phyloP scores from a whole-genome alignment of 2,888 invertebrate species.

The Sesia bembeciformis region DNA sequence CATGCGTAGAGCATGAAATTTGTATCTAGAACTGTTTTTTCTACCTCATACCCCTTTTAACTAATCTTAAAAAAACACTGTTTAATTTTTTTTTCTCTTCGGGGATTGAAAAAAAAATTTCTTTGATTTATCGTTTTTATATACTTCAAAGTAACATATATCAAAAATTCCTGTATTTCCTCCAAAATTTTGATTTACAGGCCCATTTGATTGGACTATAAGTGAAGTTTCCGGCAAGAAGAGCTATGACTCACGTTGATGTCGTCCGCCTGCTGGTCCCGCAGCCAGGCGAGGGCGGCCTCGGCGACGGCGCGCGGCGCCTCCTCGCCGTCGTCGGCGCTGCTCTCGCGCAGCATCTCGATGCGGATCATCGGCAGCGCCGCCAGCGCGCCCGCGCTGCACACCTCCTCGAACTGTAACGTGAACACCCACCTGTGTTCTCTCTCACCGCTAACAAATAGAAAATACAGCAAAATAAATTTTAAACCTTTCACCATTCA shows the following conservation, averaged over 20 bases:
- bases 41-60: too few species aligned
- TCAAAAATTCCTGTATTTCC: too few species aligned
- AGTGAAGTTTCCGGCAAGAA: not conserved
- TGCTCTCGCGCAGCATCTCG: slow-evolving; percentile 83
- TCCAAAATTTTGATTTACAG: too few species aligned
- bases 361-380: slow-evolving; percentile 80
- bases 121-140: too few species aligned
- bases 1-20: too few species aligned
- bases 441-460: not conserved
- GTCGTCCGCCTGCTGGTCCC: slow-evolving; percentile 27
- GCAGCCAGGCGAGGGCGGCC: slow-evolving; percentile 78
- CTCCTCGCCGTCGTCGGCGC: slow-evolving; percentile 77
- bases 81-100: too few species aligned
- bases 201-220: not conserved
- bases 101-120: not conserved
- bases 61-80: too few species aligned
- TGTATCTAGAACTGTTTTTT: too few species aligned
- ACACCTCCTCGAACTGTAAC: slow-evolving; percentile 75
- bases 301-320: slow-evolving; percentile 75
- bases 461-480: too few species aligned
- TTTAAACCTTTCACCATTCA: too few species aligned
- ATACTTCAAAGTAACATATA: too few species aligned
- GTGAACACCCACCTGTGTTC: too few species aligned
- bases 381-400: slow-evolving; percentile 76
- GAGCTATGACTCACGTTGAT: slow-evolving; percentile 12